Conservation (phyloP, 2,797 vertebrate species). For the Epinephelus awoara region DNA sequence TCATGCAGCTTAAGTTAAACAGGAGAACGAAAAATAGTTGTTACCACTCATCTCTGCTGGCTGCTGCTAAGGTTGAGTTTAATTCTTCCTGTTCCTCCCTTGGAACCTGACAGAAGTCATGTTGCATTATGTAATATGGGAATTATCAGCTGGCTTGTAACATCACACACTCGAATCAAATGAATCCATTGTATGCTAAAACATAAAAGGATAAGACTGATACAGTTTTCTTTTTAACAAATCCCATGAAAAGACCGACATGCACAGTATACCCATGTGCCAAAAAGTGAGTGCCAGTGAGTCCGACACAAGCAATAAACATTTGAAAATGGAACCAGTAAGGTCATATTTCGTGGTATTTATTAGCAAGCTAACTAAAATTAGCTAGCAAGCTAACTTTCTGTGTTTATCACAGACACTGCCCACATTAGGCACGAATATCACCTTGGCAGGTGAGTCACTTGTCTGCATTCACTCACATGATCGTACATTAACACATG, state of each 20-base stretch:
- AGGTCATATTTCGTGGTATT: too few relatives aligned
- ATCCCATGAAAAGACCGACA: background rate
- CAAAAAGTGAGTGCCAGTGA: background rate
- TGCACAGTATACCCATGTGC: background rate
- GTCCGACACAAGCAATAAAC: too few relatives aligned
- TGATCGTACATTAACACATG: background rate
- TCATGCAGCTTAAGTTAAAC: slow-evolving; percentile 18
- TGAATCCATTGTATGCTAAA: background rate
- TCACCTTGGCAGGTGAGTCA: too few relatives aligned
- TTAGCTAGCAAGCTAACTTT: too few relatives aligned
- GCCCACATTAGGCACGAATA: too few relatives aligned
- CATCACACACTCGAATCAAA: background rate
- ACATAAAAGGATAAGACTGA: background rate
- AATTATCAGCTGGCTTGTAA: slow-evolving; percentile 1
- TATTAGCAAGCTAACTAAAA: too few relatives aligned
- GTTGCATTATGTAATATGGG: background rate
- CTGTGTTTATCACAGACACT: too few relatives aligned
- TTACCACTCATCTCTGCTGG: background rate
- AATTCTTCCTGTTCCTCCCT: background rate
- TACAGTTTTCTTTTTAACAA: background rate
- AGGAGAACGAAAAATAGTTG: background rate
- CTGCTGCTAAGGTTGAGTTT: background rate
- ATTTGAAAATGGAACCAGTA: too few relatives aligned
- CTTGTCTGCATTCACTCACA: too few relatives aligned
- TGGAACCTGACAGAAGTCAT: background rate